Base-by-base conservation (phyloP, 1,140 invertebrate genomes). In the Lineus longissimus region DNA sequence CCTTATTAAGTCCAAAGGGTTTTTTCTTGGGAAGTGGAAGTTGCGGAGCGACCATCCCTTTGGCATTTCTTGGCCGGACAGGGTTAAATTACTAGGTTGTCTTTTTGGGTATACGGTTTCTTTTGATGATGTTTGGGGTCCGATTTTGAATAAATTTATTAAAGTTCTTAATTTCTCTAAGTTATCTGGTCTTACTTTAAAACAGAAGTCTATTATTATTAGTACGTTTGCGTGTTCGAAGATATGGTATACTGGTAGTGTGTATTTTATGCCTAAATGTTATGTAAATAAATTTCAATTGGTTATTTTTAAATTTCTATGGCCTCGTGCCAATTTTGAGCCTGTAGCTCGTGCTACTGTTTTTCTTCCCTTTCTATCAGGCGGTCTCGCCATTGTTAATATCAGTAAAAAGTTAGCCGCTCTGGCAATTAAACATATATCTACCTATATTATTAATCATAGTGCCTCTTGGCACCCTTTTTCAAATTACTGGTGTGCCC, bases 21-120 rank as follows among this genome's bases (percentile, higher is more conserved):
- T 71, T 4, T 68, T 55, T 62, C 47, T 70, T 11, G 71, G 72
- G 6, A 63, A 65, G 54, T 71, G 67, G 70, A 63, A 63, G 59
- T 29, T 19, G 40, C 23, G 65, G 30, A 55, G 51, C n/a, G 66
- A 73, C 58, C 51, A 71, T 43, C 57, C 58, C 25, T 73, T 68
- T 27, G 67, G 66, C 11, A 69, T 73, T 23, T 61, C 62, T 25
- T 73, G 66, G 68, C 59, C 67, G 4, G 29, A 64, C 25, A 65
- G 55, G 17, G 30, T 55, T 33, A 68, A 64, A 61, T 59, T 71
- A 41, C 59, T 70, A 23, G 70, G 68, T 11, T 45, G 68, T 43
- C 17, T 30, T 9, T 67, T 69, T 64, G 70, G 70, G 25, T 58
- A 63, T 54, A 25, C 60, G 45, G 29, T 62, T 25, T 59, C 62